These are phyloP conservation scores for Xenopus petersii DNA, from an alignment of 2,797 vertebrate species.

Conservation along the genomic window DNA sequence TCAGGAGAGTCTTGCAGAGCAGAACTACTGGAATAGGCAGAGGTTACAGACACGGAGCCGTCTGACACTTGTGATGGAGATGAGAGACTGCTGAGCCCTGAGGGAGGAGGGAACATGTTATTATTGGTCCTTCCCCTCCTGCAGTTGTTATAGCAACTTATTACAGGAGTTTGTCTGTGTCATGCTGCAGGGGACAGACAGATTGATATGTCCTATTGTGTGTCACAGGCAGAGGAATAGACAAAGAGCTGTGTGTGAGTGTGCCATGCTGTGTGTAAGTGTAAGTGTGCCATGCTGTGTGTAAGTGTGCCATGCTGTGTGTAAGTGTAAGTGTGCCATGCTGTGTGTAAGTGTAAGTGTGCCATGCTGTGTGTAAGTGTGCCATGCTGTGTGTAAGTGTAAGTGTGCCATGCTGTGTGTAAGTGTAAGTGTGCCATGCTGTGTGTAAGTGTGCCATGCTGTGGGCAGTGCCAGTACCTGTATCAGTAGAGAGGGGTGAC, in stretches of 20 bases:
- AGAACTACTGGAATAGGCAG: constrained; percentile 79
- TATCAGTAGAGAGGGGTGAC: constrained; percentile 77
- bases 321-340: too few relatives aligned
- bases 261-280: too few relatives aligned
- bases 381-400: too few relatives aligned
- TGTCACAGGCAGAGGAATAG: too few relatives aligned
- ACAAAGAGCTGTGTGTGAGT: too few relatives aligned
- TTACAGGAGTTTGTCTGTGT: background rate
- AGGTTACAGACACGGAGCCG: constrained; percentile 71
- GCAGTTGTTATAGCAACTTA: background rate
- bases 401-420: too few relatives aligned
- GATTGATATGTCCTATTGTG: background rate
- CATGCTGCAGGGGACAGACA: background rate
- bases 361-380: too few relatives aligned
- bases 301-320: too few relatives aligned
- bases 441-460: too few relatives aligned
- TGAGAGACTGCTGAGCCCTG: constrained; percentile 80
- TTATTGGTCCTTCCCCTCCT: background rate
- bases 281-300: too few relatives aligned
- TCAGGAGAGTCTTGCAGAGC: constrained; percentile 69
- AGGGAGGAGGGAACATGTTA: background rate
- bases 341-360: too few relatives aligned
- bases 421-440: too few relatives aligned
- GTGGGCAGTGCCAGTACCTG: constrained; percentile 74
- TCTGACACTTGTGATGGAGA: constrained; percentile 77